Evolutionary conservation across 2,888 invertebrate species (phyloP).

Genomic region (Apodemia mormo): DNA sequence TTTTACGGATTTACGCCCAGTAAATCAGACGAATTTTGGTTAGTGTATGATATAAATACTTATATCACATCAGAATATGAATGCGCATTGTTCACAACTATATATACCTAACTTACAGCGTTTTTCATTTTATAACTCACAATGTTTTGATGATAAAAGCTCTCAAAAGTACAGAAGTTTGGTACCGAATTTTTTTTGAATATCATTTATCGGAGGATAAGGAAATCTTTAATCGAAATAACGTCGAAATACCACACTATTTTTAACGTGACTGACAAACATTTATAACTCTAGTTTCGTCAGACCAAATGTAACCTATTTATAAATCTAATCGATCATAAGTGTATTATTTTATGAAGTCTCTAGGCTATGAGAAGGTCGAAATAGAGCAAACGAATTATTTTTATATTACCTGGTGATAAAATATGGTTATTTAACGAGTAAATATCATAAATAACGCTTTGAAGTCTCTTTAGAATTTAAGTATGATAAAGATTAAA

Average conservation of each 20-base stretch:
- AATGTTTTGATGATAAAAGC: no score
- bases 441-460: constrained; percentile 31
- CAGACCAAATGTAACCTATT: no score
- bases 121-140: no score
- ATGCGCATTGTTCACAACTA: no score
- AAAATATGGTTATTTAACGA: constrained; percentile 59
- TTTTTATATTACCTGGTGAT: constrained; percentile 51
- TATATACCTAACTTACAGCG: no score
- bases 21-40: no score
- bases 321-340: constrained; percentile 44
- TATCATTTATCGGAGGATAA: no score
- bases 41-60: no score
- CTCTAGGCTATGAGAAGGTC: constrained; percentile 65
- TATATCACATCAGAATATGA: no score
- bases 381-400: constrained; percentile 46
- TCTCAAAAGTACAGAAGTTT: no score
- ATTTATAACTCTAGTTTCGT: constrained; percentile 26
- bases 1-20: no score
- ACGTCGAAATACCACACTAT: neutral
- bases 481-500: constrained; percentile 26
- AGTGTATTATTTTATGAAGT: constrained; percentile 51
- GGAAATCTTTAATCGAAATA: neutral
- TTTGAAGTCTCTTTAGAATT: constrained; percentile 32
- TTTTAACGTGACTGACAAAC: constrained; percentile 33
- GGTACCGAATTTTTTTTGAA: no score